Percentiles rank a stretch among this genome's conserved stretches.
These are phyloP conservation scores for Phaonia tiefii DNA, from an alignment of 2,888 invertebrate species.

Conservation along the genomic window DNA sequence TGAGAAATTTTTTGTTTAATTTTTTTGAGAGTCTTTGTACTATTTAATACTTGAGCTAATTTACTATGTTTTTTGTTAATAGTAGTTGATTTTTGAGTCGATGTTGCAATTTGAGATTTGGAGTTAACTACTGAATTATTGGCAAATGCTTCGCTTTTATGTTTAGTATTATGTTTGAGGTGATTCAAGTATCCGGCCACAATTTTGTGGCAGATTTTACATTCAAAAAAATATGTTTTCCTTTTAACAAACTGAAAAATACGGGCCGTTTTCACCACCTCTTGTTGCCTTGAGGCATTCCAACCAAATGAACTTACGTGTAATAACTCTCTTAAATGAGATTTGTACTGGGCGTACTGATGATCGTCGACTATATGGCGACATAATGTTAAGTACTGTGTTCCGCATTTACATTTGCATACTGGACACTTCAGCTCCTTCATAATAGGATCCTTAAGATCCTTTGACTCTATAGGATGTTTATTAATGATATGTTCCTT, in stretches of 20 bases:
- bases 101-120: conserved; percentile 20
- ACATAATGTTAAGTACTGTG: conserved; percentile 63
- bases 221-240: conserved; percentile 68
- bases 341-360: conserved; percentile 58
- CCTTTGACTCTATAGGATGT: conserved; percentile 69
- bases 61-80: conserved; percentile 13
- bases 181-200: conserved; percentile 68
- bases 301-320: conserved; percentile 65
- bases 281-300: conserved; percentile 58
- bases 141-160: conserved; percentile 26
- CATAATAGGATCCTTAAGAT: conserved; percentile 70
- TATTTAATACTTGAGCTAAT: conserved; percentile 34
- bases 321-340: conserved; percentile 62
- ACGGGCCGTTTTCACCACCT: conserved; percentile 64
- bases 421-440: conserved; percentile 68
- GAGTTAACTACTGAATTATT: conserved; percentile 12
- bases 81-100: conserved; percentile 16
- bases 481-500: conserved; percentile 67
- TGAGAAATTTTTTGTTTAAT: conserved; percentile 1
- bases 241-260: conserved; percentile 67
- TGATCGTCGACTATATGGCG: conserved; percentile 64
- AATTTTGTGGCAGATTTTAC: conserved; percentile 65
- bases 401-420: conserved; percentile 67
- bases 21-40: conserved; percentile 28
- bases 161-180: conserved; percentile 64